Percentiles rank a stretch among this genome's conserved stretches.
These are phyloP conservation scores for Andrena dorsata DNA, from an alignment of 2,888 invertebrate species.

Conservation along the genomic window DNA sequence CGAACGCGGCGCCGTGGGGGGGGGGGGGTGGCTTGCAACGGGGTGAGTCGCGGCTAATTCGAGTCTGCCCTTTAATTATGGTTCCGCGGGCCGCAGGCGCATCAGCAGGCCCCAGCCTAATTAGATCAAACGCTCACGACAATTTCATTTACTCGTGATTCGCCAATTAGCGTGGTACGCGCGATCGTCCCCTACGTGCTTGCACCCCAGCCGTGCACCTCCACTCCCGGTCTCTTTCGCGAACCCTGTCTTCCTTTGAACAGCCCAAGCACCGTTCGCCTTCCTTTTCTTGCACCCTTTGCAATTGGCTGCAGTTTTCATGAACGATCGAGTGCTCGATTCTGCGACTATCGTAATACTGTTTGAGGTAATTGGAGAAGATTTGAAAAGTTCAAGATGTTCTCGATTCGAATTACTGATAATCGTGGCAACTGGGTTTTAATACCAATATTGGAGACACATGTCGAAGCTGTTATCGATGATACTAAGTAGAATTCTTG, in stretches of 20 bases:
- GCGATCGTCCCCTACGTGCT: conserved; percentile 51
- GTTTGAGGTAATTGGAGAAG: conserved; percentile 9
- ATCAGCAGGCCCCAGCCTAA: conserved; percentile 64
- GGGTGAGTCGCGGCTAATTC: conserved; percentile 63
- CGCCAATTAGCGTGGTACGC: conserved; percentile 73
- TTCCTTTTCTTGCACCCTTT: background rate
- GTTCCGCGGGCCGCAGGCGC: conserved; percentile 57
- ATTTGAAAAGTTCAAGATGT: conserved; percentile 5
- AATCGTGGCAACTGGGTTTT: too few relatives aligned
- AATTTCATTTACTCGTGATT: conserved; percentile 77
- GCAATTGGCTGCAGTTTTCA: background rate
- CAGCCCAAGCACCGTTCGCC: background rate
- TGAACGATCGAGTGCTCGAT: conserved; percentile 40
- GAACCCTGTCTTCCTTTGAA: conserved; percentile 31
- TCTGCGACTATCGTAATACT: background rate
- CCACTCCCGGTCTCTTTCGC: conserved; percentile 28
- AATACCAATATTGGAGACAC: too few relatives aligned
- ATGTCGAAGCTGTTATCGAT: too few relatives aligned
- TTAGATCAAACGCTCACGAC: conserved; percentile 78
- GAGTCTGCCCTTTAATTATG: conserved; percentile 71
- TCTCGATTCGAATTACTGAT: too few relatives aligned
- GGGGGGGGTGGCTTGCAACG: conserved; percentile 24
- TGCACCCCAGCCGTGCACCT: background rate
- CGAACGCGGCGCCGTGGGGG: conserved; percentile 46
- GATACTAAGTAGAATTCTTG: too few relatives aligned